Base-by-base conservation (phyloP, 1,140 invertebrate genomes). In the Drosophila trapezifrons region DNA sequence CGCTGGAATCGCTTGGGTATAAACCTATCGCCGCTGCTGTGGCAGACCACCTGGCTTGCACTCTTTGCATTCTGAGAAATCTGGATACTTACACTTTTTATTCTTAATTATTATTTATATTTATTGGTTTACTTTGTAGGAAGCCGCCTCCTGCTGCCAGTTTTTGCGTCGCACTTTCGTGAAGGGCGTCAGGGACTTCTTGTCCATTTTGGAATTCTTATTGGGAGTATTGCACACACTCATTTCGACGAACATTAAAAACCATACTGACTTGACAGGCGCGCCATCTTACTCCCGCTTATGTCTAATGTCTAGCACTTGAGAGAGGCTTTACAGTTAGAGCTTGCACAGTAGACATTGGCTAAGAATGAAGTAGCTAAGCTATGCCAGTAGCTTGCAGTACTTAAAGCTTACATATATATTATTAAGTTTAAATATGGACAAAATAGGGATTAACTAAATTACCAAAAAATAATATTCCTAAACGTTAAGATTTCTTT, bases 1-100 rank as follows among this genome's bases (percentile, higher is more conserved):
- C 60, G 57, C 13, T 58, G 58, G 46, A 83, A 91, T 1, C 91
- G 86, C 8, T 78, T 62, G 3, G 91, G 91, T 65, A 92, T 90
- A 47, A 92, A 92, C 9, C 91, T 77, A 67, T 92, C 91, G 1
- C 86, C 86, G 52, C 43, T 46, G 37, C 54, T 52, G 25, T 57
- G 56, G 4, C 9, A 59, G 17, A 74, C 25, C 22, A 65, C 35
- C 2, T 35, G 25, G 2, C 22, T n/a, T 35, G 29, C 42, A n/a
- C 35, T 25, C 37, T 9, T 49, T 29, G 67, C 59, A 37, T 25
- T 69, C 77, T 80, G 17, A 9, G 47, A 18, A 18, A 25, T n/a
- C 0, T 13, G 10, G 5, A 0, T 54, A 18, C 20, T 51, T 37
- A 54, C 13, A 54, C 22, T 10, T 5, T 0, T 18, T 7, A n/a